A percentile compares a stretch with the other conserved stretches of the same genome.
Evolutionary conservation across 2,888 invertebrate species (phyloP).

Genomic region (Megastigmus dorsalis): DNA sequence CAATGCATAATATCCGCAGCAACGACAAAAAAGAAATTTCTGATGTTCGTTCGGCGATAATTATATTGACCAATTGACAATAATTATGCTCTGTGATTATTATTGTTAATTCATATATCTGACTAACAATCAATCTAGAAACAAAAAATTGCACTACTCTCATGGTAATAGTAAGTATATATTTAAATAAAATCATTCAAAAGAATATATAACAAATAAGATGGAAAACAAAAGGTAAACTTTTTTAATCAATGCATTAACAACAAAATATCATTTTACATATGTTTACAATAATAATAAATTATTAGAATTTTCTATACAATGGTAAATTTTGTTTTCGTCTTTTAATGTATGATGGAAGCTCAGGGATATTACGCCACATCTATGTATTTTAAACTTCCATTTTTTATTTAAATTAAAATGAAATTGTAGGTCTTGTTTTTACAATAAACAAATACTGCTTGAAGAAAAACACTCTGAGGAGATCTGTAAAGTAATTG

Average conservation of each 20-base stretch:
- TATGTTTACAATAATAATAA: neutral
- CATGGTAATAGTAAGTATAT: too few species aligned
- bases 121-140: constrained; percentile 4
- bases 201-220: constrained; percentile 33
- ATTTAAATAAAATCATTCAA: constrained; percentile 17
- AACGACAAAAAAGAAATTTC: constrained; percentile 26
- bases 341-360: constrained; percentile 46
- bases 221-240: constrained; percentile 34
- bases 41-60: constrained; percentile 12
- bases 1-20: constrained; percentile 31
- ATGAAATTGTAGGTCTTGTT: neutral
- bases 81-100: constrained; percentile 21
- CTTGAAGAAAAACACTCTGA: neutral
- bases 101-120: neutral
- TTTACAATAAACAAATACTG: neutral
- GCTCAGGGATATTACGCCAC: constrained; percentile 43
- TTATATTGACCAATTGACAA: constrained; percentile 35
- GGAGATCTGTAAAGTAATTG: constrained; percentile 3
- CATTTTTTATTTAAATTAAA: constrained; percentile 31
- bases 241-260: constrained; percentile 23
- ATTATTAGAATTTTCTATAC: constrained; percentile 21
- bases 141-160: constrained; percentile 27
- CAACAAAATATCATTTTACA: constrained; percentile 31
- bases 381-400: constrained; percentile 16
- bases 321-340: constrained; percentile 26